Evolutionary conservation across 2,888 invertebrate genomes (phyloP), one percentile per base, ranked within the genome.

Genomic region (Cinara cedri): DNA sequence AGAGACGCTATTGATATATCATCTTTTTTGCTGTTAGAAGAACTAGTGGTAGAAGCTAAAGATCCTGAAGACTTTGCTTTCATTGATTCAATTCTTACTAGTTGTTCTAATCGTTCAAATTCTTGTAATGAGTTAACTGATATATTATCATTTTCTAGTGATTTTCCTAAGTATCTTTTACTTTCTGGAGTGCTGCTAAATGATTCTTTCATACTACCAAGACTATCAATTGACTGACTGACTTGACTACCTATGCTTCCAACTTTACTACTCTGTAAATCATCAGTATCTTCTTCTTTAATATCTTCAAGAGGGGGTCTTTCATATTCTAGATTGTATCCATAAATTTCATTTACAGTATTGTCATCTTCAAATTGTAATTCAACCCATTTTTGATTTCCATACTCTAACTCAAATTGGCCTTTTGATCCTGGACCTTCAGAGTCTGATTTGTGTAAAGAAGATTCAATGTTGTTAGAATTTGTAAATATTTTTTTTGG

Each of bases 41-140:
- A 89, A 83, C 94, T 94, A 10, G 93, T 93, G 84, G 94, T 93
- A 0, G 95, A 95, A 85, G 95, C 96, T 84, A 95, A 93, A 1
- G 95, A 96, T 13, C 94, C 92, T 75, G 91, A 91, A 10, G 85
- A 84, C 84, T 90, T 90, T 83, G 90, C 91, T 46, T 85, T 86
- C 57, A 87, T 85, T 85, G 92, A 93, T 85, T 95, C 95, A 85
- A 93, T 88, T 0, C 90, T 90, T 84, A 97, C 90, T 1, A 94
- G 93, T 83, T 90, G 91, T 86, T 97, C 97, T 16, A 97, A 87
- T 82, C 92, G 92, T 87, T 97, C 97, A 87, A 97, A 97, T 85
- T 97, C 97, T 86, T 96, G 95, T 81, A 97, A 88, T 9, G 97
- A 97, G 82, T 93, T 95, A 86, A 97, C 91, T 0, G 97, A 97